Percentiles rank a stretch among this genome's conserved stretches.
These are phyloP conservation scores for Pinna nobilis DNA, from an alignment of 1,140 invertebrate species.

Conservation along the genomic window DNA sequence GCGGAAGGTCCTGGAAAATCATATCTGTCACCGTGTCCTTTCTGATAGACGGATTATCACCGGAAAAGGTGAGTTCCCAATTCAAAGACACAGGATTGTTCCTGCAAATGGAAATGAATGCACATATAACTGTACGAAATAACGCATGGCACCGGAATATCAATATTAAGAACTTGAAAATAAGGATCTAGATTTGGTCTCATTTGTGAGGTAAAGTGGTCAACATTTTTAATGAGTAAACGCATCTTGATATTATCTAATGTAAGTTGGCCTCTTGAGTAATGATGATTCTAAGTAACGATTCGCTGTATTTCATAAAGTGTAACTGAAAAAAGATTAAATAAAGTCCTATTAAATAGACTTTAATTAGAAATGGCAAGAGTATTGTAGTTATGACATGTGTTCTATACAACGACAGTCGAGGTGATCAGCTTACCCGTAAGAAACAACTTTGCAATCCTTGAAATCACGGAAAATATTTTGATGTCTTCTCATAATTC, in stretches of 20 bases:
- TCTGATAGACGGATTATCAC: slow-evolving; percentile 13
- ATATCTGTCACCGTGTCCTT: slow-evolving; percentile 19
- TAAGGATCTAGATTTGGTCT: not conserved
- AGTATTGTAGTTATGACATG: not conserved
- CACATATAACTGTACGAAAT: not conserved
- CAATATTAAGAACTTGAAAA: not conserved
- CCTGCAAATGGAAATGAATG: not conserved
- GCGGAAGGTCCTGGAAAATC: slow-evolving; percentile 23
- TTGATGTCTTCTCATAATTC: slow-evolving; percentile 27
- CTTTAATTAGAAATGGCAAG: not conserved
- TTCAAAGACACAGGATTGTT: slow-evolving; percentile 23
- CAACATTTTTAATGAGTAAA: no score
- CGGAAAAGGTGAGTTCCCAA: slow-evolving; percentile 36
- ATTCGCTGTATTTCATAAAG: no score
- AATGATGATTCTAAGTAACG: no score
- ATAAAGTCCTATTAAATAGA: no score
- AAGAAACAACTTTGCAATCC: slow-evolving; percentile 32
- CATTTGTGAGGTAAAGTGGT: no score
- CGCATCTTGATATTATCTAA: no score
- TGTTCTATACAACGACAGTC: not conserved
- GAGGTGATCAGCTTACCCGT: slow-evolving; percentile 16
- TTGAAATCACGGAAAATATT: slow-evolving; percentile 28
- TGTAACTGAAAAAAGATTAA: no score
- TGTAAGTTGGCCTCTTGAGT: no score
- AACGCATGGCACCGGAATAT: not conserved